A percentile compares a stretch with the other conserved stretches of the same genome.
These are phyloP conservation scores for Heliconius melpomene DNA, from an alignment of 1,140 invertebrate genomes.

Conservation along the genomic window DNA sequence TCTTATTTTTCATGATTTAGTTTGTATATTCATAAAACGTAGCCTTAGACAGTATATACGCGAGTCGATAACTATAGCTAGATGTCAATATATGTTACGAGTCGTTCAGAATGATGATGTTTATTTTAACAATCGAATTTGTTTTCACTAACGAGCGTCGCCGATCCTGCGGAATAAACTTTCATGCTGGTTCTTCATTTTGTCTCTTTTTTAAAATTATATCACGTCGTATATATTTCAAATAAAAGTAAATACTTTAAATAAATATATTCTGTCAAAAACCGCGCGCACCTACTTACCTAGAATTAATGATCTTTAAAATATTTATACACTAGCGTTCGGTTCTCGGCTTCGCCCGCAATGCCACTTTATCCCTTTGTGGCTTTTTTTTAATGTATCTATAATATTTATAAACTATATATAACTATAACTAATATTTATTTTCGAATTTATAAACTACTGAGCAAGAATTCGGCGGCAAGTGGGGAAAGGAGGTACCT, in stretches of 20 bases:
- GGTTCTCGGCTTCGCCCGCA: too few relatives aligned
- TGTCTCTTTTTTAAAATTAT: conserved; percentile 16
- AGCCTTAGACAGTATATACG: too few relatives aligned
- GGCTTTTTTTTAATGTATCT: too few relatives aligned
- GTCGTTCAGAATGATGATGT: not conserved
- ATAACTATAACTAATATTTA: too few relatives aligned
- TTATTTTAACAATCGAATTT: conserved; percentile 18
- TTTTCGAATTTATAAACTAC: too few relatives aligned
- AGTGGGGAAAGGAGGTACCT: too few relatives aligned
- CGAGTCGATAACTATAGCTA: not conserved
- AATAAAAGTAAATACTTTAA: not conserved
- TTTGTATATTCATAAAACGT: too few relatives aligned
- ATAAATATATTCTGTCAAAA: not conserved
- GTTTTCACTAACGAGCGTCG: conserved; percentile 20
- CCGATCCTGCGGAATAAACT: too few relatives aligned
- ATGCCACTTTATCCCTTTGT: too few relatives aligned
- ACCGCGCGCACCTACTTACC: not conserved
- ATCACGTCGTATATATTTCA: not conserved
- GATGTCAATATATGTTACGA: not conserved
- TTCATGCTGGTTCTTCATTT: conserved; percentile 18
- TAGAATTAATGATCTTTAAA: not conserved
- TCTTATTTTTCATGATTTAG: too few relatives aligned
- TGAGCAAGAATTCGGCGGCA: too few relatives aligned
- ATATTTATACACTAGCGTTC: not conserved
- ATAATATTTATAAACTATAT: too few relatives aligned